phyloP scores from a whole-genome alignment of 2,113 vertebrate species.

The Platichthys flesus region DNA sequence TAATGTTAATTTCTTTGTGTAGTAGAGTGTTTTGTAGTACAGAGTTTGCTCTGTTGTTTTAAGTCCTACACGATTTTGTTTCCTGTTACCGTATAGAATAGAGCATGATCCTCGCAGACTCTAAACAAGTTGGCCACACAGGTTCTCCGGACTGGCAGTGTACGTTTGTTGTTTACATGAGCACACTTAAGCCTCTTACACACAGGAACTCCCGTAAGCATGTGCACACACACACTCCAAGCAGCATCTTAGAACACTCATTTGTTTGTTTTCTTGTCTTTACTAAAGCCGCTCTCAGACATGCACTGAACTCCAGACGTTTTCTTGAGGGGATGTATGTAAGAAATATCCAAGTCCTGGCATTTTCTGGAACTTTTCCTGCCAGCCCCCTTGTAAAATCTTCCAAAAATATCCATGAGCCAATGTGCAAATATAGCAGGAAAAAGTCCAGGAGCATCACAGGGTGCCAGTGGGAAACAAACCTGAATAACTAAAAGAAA shows the following conservation, averaged over 20 bases:
- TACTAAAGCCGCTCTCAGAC: neutral
- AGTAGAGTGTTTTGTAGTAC: neutral
- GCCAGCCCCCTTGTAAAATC: too few relatives aligned
- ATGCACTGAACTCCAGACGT: neutral
- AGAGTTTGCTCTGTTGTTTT: slow-evolving; percentile 9
- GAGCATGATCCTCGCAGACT: slow-evolving; percentile 37
- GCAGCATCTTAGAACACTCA: slow-evolving; percentile 6
- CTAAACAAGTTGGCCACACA: slow-evolving; percentile 61
- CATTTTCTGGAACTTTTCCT: neutral
- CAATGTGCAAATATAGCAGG: too few relatives aligned
- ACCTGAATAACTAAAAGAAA: too few relatives aligned
- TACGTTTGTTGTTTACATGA: slow-evolving; percentile 61
- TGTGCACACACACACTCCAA: slow-evolving; percentile 36
- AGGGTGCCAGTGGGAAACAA: too few relatives aligned
- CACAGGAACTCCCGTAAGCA: slow-evolving; percentile 72
- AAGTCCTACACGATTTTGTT: slow-evolving; percentile 46
- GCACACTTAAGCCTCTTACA: slow-evolving; percentile 65
- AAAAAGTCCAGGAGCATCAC: too few relatives aligned
- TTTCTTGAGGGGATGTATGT: neutral
- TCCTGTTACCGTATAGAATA: slow-evolving; percentile 72
- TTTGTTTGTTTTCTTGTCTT: slow-evolving; percentile 47
- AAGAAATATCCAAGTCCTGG: neutral
- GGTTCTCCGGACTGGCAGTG: slow-evolving; percentile 33
- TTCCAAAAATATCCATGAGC: neutral
- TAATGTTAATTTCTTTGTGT: slow-evolving; percentile 17